Evolutionary conservation across 1,140 invertebrate species (phyloP), one percentile per base, ranked within the genome.

Genomic region (Euura lappo): DNA sequence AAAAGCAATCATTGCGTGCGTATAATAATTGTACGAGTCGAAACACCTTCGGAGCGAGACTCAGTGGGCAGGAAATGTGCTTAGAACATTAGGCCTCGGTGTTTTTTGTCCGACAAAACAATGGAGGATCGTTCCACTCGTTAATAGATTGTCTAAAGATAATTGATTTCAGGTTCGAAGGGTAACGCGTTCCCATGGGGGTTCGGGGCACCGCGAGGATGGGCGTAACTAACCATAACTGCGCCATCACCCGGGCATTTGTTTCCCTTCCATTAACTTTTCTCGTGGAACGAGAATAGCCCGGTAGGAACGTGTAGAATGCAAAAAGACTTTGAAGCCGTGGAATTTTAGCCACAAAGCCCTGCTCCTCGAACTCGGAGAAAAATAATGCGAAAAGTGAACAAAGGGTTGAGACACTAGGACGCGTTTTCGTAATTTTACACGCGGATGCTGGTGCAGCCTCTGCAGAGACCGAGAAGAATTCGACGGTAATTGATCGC

Each of bases 141-240:
- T 68, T 68, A 68, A 68, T 68, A 68, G 66, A 68, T 68, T 68
- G 66, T 68, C 66, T 68, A 44, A 42, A 68, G 66, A 68, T 68
- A 68, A 68, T 68, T 68, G 66, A 68, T 68, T 68, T 68, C 8
- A 42, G 66, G 66, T 68, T 10, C 66, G 66, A 68, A 28, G 66
- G 66, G 28, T 28, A 28, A 42, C 8, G 8, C 28, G 66, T 68
- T 68, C 66, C 66, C 66, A 68, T 68, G 66, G 44, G 44, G 66
- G 28, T 42, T 8, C 44, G 13, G 66, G 44, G 44, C 66, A 8
- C 8, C 51, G 8, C 51, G 51, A 11, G 51, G 51, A 60, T 60
- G 51, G 51, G 51, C 51, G 51, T 60, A 60, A 60, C 51, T 8
- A 60, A 60, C 51, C 51, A 60, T 60, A 60, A 60, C 51, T 60